phyloP scores from a whole-genome alignment of 1,140 invertebrate genomes.

The Drosophila sechellia region DNA sequence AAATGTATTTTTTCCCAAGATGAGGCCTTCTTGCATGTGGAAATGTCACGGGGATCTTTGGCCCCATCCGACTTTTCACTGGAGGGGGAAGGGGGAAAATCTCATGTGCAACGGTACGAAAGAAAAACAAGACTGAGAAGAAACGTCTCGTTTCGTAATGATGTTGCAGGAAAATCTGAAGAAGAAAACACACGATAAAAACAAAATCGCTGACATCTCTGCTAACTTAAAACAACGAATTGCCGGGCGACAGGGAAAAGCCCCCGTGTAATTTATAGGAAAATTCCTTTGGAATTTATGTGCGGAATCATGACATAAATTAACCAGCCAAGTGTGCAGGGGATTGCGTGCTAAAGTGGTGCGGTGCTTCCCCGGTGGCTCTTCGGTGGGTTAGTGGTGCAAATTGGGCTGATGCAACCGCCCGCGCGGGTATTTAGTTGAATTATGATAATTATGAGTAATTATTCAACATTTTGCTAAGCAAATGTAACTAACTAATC shows the following conservation, averaged over 20 bases:
- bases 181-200: slow-evolving; percentile 25
- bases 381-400: slow-evolving; percentile 62
- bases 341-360: slow-evolving; percentile 37
- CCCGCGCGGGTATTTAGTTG: slow-evolving; percentile 69
- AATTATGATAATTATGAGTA: slow-evolving; percentile 74
- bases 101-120: slow-evolving; percentile 14
- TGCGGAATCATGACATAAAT: slow-evolving; percentile 79
- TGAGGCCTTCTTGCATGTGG: slow-evolving; percentile 29
- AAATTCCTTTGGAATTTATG: slow-evolving; percentile 74
- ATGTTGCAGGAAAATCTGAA: slow-evolving; percentile 33
- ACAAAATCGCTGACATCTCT: slow-evolving; percentile 63
- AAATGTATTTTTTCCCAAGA: slow-evolving; percentile 49
- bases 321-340: slow-evolving; percentile 56
- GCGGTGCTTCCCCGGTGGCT: neutral
- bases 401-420: slow-evolving; percentile 76
- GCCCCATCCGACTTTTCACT: slow-evolving; percentile 24
- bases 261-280: slow-evolving; percentile 70
- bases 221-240: slow-evolving; percentile 49
- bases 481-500: slow-evolving; percentile 74
- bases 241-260: slow-evolving; percentile 50
- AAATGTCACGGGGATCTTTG: slow-evolving; percentile 65
- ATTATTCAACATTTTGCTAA: slow-evolving; percentile 78
- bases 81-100: slow-evolving; percentile 5
- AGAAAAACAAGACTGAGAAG: slow-evolving; percentile 30
- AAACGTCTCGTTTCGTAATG: slow-evolving; percentile 70